phyloP scores from a whole-genome alignment of 2,888 invertebrate genomes.

The Dasysyrphus albostriatus region DNA sequence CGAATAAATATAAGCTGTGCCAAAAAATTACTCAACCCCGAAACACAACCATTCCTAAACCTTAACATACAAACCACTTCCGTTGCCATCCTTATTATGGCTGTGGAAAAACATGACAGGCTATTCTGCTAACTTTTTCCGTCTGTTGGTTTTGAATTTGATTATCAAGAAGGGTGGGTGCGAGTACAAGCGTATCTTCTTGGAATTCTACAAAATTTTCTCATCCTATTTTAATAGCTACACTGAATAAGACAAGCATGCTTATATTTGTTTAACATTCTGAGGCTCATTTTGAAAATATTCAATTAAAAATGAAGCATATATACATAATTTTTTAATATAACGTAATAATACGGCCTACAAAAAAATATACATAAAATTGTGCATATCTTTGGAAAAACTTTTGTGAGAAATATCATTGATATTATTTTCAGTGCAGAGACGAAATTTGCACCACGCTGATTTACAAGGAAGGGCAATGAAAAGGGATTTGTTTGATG shows the following conservation, averaged over 20 bases:
- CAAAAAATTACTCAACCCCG: slow-evolving; percentile 17
- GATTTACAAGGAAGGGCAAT: not conserved
- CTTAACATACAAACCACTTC: slow-evolving; percentile 6
- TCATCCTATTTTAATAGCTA: not conserved
- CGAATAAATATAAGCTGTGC: slow-evolving; percentile 33
- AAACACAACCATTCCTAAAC: not conserved
- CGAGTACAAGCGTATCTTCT: not conserved
- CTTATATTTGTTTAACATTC: not conserved
- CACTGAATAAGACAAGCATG: not conserved
- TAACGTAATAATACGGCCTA: not conserved
- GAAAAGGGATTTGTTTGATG: not conserved
- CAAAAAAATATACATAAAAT: not conserved
- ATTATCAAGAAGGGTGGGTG: slow-evolving; percentile 5
- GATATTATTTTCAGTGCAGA: not conserved
- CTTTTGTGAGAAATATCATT: not conserved
- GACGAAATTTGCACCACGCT: not conserved
- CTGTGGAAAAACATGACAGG: slow-evolving; percentile 24
- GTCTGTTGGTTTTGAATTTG: slow-evolving; percentile 30
- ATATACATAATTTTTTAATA: too few relatives aligned
- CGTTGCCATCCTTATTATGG: not conserved
- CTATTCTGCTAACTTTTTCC: slow-evolving; percentile 23
- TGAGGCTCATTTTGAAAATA: not conserved
- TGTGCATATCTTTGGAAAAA: not conserved
- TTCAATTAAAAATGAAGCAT: not conserved
- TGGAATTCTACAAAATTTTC: slow-evolving; percentile 8